These are phyloP conservation scores for Microcebus jonahi DNA, from an alignment of 2,113 vertebrate genomes.

Conservation along the genomic window DNA sequence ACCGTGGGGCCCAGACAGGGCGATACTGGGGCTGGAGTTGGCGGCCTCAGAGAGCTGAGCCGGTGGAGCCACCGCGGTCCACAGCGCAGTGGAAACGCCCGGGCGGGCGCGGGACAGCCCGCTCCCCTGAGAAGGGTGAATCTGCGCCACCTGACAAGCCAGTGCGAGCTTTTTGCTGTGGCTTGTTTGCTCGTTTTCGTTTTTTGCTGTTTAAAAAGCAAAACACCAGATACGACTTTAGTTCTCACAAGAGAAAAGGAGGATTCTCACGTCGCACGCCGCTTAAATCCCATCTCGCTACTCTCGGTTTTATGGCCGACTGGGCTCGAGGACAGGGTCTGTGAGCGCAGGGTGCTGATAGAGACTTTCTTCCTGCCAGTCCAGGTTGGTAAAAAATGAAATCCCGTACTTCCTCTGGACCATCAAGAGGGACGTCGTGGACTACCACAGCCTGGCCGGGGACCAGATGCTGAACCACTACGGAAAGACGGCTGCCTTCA, in stretches of 20 bases:
- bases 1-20: too few species aligned
- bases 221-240: slow-evolving; percentile 72
- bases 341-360: not conserved
- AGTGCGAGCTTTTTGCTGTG: slow-evolving; percentile 62
- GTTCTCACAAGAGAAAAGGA: slow-evolving; percentile 8
- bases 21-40: too few species aligned
- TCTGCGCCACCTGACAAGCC: slow-evolving; percentile 70
- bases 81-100: too few species aligned
- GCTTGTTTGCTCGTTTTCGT: slow-evolving; percentile 68
- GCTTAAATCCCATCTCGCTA: not conserved
- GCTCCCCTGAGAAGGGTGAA: slow-evolving; percentile 71
- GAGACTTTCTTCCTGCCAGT: slow-evolving; percentile 66
- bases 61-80: too few species aligned
- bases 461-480: slow-evolving; percentile 82
- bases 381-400: slow-evolving; percentile 78
- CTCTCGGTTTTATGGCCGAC: not conserved
- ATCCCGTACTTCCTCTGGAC: slow-evolving; percentile 78
- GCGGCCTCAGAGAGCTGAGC: too few species aligned
- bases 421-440: slow-evolving; percentile 69
- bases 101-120: not conserved
- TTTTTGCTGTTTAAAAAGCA: slow-evolving; percentile 72
- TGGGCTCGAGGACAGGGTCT: not conserved
- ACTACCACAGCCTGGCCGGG: slow-evolving; percentile 61
- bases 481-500: slow-evolving; percentile 72
- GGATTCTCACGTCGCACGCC: accelerated